A percentile compares a stretch with the other conserved stretches of the same genome.
Evolutionary conservation across 2,888 invertebrate genomes (phyloP).

Genomic region (Salticus scenicus): DNA sequence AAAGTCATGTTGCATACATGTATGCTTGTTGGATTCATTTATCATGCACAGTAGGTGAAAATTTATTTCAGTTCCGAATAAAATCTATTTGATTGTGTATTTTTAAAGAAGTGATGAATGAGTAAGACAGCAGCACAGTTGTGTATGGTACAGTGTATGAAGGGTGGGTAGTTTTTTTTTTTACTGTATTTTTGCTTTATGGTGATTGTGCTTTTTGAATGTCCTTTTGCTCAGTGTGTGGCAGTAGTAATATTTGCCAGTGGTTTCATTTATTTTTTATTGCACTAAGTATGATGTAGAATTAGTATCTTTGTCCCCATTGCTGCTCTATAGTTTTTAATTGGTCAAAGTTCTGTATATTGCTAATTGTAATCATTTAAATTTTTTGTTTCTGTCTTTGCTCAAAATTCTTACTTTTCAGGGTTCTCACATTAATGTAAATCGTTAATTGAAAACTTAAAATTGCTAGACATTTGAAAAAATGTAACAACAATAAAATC

Average conservation of each 20-base stretch:
- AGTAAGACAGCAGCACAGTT: slow-evolving; percentile 25
- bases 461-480: too few species aligned
- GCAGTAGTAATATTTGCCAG: slow-evolving; percentile 66
- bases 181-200: slow-evolving; percentile 52
- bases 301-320: slow-evolving; percentile 66
- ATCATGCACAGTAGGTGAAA: slow-evolving; percentile 68
- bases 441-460: too few species aligned
- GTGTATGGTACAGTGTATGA: slow-evolving; percentile 34
- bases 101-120: slow-evolving; percentile 22
- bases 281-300: slow-evolving; percentile 63
- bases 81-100: slow-evolving; percentile 10
- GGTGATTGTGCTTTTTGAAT: slow-evolving; percentile 69
- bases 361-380: too few species aligned
- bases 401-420: too few species aligned
- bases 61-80: slow-evolving; percentile 42
- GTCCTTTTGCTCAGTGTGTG: slow-evolving; percentile 60
- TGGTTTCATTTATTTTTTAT: slow-evolving; percentile 64
- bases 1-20: slow-evolving; percentile 56
- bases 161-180: slow-evolving; percentile 43
- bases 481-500: too few species aligned
- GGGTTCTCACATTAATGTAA: too few species aligned
- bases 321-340: slow-evolving; percentile 66
- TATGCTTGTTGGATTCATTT: slow-evolving; percentile 71
- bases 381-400: too few species aligned
- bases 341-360: neutral